Evolutionary conservation across 1,140 invertebrate genomes (phyloP).

Genomic region (Phymorhynchus buccinoides): DNA sequence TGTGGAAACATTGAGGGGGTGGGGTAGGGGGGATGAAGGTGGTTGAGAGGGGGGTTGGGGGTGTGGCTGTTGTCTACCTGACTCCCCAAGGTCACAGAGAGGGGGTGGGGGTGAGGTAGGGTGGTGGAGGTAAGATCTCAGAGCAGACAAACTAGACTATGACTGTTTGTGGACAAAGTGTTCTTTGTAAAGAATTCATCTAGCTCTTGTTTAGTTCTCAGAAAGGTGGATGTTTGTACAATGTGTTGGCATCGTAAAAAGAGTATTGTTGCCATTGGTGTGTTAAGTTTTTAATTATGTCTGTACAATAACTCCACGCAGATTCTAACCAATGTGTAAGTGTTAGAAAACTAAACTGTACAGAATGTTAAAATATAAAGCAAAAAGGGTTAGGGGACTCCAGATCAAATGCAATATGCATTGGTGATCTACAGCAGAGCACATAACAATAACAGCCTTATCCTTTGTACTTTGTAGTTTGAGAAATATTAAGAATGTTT

Average conservation of each 20-base stretch:
- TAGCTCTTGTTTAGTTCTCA: neutral
- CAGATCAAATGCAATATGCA: neutral
- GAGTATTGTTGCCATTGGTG: neutral
- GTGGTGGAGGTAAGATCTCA: neutral
- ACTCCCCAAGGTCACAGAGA: neutral
- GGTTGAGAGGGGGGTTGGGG: neutral
- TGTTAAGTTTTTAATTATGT: neutral
- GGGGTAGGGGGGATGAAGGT: neutral
- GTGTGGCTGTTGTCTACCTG: neutral
- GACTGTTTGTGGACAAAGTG: no score
- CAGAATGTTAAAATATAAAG: neutral
- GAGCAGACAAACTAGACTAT: neutral
- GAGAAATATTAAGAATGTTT: neutral
- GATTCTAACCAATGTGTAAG: neutral
- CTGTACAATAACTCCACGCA: neutral
- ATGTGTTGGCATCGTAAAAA: neutral
- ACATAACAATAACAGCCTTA: neutral
- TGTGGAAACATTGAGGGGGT: no score
- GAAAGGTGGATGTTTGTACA: conserved; percentile 7
- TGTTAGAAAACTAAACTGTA: neutral
- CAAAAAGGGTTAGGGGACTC: no score
- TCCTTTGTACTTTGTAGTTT: neutral
- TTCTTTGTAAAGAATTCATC: neutral
- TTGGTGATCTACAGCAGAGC: neutral
- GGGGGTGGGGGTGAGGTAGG: no score